Percentiles rank a stretch among this genome's conserved stretches.
Evolutionary conservation across 37 sponge, comb jelly and placozoan genomes (phyloP).

Genomic region (Petrosia ficiformis): DNA sequence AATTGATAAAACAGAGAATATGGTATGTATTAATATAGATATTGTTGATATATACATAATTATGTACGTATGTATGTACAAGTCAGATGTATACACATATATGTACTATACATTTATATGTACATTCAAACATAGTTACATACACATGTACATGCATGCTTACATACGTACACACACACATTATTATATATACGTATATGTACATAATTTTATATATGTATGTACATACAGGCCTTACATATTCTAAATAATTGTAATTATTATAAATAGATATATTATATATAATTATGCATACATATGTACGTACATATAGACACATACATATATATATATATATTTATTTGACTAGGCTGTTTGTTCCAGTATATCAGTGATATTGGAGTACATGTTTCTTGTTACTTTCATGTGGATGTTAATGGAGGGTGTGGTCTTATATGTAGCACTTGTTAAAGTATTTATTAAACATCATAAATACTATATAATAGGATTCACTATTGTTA

Average conservation of each 20-base stretch:
- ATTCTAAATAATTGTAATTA: slow-evolving; percentile 75
- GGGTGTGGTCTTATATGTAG: slow-evolving; percentile 60
- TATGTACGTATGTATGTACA: too few species aligned
- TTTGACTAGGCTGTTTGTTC: slow-evolving; percentile 33
- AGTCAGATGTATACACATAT: too few species aligned
- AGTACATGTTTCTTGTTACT: too few species aligned
- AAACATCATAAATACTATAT: slow-evolving; percentile 24
- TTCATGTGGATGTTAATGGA: too few species aligned
- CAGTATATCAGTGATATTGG: too few species aligned
- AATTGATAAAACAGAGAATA: slow-evolving; percentile 29
- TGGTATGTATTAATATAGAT: slow-evolving; percentile 8
- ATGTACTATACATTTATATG: not conserved
- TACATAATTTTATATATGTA: slow-evolving; percentile 33
- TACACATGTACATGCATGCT: too few species aligned
- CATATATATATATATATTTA: too few species aligned
- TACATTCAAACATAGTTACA: not conserved
- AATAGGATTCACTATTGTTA: slow-evolving; percentile 29
- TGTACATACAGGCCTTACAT: slow-evolving; percentile 42
- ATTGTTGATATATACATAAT: too few species aligned
- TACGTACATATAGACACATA: too few species aligned
- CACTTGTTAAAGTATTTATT: slow-evolving; percentile 53
- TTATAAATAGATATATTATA: too few species aligned
- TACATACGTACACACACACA: too few species aligned
- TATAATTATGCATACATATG: too few species aligned
- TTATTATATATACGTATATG: slow-evolving; percentile 21